Evolutionary conservation across 2,797 vertebrate genomes (phyloP).

Genomic region (Sebastes glaucus): DNA sequence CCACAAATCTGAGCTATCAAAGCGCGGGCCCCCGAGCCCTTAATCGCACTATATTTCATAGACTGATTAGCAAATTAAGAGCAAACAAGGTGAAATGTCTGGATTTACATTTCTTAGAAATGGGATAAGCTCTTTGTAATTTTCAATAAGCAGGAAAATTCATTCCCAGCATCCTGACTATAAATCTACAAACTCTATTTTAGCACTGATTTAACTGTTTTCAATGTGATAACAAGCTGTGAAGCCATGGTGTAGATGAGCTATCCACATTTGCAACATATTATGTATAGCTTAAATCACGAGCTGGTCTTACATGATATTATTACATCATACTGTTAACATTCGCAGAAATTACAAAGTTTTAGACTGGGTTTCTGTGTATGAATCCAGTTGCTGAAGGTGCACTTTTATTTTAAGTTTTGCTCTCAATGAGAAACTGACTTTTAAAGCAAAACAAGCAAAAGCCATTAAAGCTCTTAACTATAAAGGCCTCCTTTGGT

Average conservation of each 20-base stretch:
- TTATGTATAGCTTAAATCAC: neutral
- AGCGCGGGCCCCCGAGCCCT: neutral
- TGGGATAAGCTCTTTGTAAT: neutral
- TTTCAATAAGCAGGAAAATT: neutral
- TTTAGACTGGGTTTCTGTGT: neutral
- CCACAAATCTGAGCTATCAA: neutral
- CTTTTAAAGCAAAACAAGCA: slow-evolving; percentile 21
- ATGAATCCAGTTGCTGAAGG: neutral
- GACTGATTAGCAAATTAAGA: neutral
- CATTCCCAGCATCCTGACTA: neutral
- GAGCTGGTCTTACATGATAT: neutral
- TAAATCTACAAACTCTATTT: neutral
- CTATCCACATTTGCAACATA: neutral
- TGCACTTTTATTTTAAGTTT: neutral
- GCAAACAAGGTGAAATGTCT: neutral
- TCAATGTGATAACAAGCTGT: neutral
- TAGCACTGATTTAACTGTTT: neutral
- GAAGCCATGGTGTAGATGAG: neutral
- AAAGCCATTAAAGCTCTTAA: neutral
- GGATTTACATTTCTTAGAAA: neutral
- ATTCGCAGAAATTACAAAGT: neutral
- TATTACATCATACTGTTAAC: neutral
- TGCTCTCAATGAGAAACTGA: neutral
- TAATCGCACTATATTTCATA: neutral
- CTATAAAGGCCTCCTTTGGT: slow-evolving; percentile 12